Conservation (phyloP, 2,797 vertebrate genomes). For the Tinamus major region DNA sequence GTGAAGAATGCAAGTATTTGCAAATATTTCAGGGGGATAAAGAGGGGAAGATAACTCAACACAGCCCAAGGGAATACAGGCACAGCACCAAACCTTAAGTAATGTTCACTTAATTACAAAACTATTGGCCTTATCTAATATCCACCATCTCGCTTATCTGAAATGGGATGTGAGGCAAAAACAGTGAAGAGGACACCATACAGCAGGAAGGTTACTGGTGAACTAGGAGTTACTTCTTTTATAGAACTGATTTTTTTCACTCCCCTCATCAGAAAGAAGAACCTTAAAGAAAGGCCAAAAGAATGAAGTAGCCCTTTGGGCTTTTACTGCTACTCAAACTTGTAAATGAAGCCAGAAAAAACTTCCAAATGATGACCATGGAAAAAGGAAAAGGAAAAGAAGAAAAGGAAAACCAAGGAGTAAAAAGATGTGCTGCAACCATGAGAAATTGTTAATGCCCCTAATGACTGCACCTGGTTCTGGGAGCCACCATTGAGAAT, state of each 20-base stretch:
- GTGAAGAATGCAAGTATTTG: background rate
- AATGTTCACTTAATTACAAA: background rate
- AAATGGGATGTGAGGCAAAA: background rate
- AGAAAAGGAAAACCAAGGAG: background rate
- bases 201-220: no score
- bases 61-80: background rate
- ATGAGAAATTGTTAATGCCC: background rate
- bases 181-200: no score
- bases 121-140: background rate
- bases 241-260: no score
- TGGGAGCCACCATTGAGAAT: fast-evolving
- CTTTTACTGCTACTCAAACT: background rate
- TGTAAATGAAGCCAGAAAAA: background rate
- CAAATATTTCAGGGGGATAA: background rate
- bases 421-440: background rate
- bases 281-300: background rate
- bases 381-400: no score
- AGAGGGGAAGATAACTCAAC: background rate
- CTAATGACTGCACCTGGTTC: fast-evolving
- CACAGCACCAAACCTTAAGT: fast-evolving
- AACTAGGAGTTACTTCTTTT: background rate
- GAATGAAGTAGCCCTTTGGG: background rate
- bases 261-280: background rate
- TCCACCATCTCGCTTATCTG: no score
- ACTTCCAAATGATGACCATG: background rate